A percentile compares a stretch with the other conserved stretches of the same genome.
phyloP scores from a whole-genome alignment of 1,140 invertebrate genomes.

The Nephotettix cincticeps region DNA sequence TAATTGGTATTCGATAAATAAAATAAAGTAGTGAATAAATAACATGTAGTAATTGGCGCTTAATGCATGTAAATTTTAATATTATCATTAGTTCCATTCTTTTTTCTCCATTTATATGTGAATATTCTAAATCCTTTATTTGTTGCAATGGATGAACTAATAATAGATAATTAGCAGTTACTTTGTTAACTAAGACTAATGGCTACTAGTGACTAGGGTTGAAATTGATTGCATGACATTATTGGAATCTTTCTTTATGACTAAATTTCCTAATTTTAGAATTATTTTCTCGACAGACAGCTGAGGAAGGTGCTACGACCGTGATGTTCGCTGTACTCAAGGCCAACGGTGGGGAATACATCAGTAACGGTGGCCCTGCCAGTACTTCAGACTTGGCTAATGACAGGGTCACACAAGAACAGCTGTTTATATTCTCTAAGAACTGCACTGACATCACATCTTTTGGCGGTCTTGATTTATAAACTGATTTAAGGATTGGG shows the following conservation, averaged over 20 bases:
- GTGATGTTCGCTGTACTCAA: conserved; percentile 44
- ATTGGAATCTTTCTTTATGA: background rate
- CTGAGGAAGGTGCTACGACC: conserved; percentile 71
- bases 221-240: background rate
- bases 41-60: too few species aligned
- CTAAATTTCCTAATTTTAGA: conserved; percentile 23
- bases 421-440: background rate
- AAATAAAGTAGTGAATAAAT: too few species aligned
- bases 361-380: background rate
- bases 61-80: too few species aligned
- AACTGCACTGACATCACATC: background rate
- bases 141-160: background rate
- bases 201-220: background rate
- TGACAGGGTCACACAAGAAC: background rate
- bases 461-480: background rate
- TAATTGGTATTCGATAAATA: too few species aligned
- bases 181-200: background rate
- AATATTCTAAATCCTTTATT: background rate
- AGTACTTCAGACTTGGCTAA: background rate
- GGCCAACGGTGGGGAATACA: background rate
- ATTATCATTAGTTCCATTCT: too few species aligned
- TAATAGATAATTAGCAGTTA: background rate
- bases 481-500: too few species aligned
- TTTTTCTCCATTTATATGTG: background rate
- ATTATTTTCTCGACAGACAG: conserved; percentile 57